A percentile compares a stretch with the other conserved stretches of the same genome.
Evolutionary conservation across 2,113 vertebrate species (phyloP).

Genomic region (Stercorarius parasiticus): DNA sequence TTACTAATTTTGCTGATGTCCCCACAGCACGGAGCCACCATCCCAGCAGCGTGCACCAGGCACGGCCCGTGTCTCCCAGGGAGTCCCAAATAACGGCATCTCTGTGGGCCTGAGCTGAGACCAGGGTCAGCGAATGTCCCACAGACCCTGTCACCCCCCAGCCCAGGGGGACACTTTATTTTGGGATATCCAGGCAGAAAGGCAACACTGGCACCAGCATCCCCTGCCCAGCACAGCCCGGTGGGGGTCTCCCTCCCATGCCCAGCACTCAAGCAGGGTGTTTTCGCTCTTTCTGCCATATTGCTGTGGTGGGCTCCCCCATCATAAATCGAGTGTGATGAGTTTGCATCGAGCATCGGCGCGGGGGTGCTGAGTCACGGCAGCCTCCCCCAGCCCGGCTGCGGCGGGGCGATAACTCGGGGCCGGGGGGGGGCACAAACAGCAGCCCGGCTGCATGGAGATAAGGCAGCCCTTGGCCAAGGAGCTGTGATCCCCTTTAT

Average conservation of each 20-base stretch:
- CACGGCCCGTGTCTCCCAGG: background rate
- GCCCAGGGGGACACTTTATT: too few relatives aligned
- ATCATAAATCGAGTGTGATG: rapidly evolving
- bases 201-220: background rate
- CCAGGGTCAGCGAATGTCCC: rapidly evolving
- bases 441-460: background rate
- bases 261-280: background rate
- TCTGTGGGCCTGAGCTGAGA: background rate
- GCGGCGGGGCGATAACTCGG: rapidly evolving
- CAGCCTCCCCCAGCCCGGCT: background rate
- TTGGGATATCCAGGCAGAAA: background rate
- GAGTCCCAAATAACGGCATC: background rate
- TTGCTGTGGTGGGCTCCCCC: background rate
- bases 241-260: rapidly evolving
- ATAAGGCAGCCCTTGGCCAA: background rate
- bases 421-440: background rate
- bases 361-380: constrained; percentile 27
- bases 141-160: background rate
- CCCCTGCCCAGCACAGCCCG: rapidly evolving
- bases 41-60: background rate
- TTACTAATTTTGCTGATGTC: background rate
- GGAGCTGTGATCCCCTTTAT: background rate
- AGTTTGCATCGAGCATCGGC: background rate
- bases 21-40: background rate
- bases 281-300: background rate